Base-by-base conservation (phyloP, 2,113 vertebrate species). In the Poecile atricapillus region DNA sequence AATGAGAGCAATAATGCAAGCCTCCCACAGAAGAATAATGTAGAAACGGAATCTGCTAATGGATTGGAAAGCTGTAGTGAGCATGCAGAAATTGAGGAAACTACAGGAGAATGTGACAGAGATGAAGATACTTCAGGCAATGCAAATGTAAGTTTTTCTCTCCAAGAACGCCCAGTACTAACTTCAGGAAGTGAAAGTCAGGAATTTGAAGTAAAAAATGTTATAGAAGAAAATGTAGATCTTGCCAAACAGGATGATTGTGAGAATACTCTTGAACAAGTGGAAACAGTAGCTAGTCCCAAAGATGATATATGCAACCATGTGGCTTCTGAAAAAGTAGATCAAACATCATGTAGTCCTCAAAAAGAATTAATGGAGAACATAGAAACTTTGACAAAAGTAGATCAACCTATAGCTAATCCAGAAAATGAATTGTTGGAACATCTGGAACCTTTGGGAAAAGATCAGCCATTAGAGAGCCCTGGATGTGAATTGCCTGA, bases 41-140 rank as follows among this genome's bases (percentile, higher is more conserved):
- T 8, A 23, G 97, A 97, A 80, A 65, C 56, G 10, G 95, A 97
- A 52, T 93, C 97, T 94, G 74, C 94, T 90, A 94, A 97, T 90
- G 95, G 92, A 21, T 89, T 98, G 49, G 94, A 90, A 96, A 95
- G 77, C 81, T 96, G 43, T 65, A 93, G 9, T 73, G 96, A 98
- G 55, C 92, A 52, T 81, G 44, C 74, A 81, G 92, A 97, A 93
- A 79, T 3, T 77, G 91, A 96, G 65, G 89, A 88, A 58, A 28
- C 55, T 55, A 21, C 28, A 35, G 74, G 75, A 82, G 82, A 92
- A 47, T 39, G 37, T 90, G 80, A 62, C 24, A 56, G 60, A 94
- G 89, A 88, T 68, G 90, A 83, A 49, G 81, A 97, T 86, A 43
- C 19, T 53, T 69, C 71, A 56, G 91, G 90, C 59, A 70, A 89